phyloP scores from a whole-genome alignment of 2,113 vertebrate species.

The Polyodon spathula region DNA sequence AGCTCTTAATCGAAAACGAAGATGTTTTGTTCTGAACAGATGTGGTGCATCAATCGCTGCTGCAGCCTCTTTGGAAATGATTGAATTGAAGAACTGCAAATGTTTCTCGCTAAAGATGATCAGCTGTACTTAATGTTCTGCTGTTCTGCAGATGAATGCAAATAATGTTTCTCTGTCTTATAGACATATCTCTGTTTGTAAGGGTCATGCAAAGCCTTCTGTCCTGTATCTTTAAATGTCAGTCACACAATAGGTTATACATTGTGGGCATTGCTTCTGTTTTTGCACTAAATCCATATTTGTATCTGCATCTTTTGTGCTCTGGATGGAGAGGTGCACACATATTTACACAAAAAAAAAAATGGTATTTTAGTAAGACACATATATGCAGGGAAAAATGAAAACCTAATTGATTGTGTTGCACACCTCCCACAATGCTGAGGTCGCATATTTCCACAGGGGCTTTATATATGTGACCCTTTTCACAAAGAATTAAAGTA shows the following conservation, averaged over 20 bases:
- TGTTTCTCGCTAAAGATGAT: slow-evolving; percentile 23
- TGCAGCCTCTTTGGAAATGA: slow-evolving; percentile 26
- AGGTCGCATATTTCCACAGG: too few relatives aligned
- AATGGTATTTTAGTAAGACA: too few relatives aligned
- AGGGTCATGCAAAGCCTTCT: slow-evolving; percentile 39
- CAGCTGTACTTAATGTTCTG: slow-evolving; percentile 46
- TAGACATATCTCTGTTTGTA: slow-evolving; percentile 56
- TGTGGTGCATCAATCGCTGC: slow-evolving; percentile 28
- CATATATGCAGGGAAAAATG: too few relatives aligned
- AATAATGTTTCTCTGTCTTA: slow-evolving; percentile 56
- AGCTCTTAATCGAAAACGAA: slow-evolving; percentile 93
- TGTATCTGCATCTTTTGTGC: not conserved
- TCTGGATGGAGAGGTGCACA: not conserved
- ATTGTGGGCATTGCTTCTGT: not conserved
- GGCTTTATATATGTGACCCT: too few relatives aligned
- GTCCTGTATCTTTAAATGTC: slow-evolving; percentile 37
- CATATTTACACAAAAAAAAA: not conserved
- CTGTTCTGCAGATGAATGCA: slow-evolving; percentile 48
- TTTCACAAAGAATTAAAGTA: too few relatives aligned
- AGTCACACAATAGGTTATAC: not conserved
- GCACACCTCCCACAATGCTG: too few relatives aligned
- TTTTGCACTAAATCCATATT: not conserved
- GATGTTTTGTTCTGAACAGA: slow-evolving; percentile 81
- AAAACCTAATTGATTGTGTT: too few relatives aligned
- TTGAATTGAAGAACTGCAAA: slow-evolving; percentile 30